phyloP scores from a whole-genome alignment of 2,797 vertebrate genomes.

The Acanthis flammea region DNA sequence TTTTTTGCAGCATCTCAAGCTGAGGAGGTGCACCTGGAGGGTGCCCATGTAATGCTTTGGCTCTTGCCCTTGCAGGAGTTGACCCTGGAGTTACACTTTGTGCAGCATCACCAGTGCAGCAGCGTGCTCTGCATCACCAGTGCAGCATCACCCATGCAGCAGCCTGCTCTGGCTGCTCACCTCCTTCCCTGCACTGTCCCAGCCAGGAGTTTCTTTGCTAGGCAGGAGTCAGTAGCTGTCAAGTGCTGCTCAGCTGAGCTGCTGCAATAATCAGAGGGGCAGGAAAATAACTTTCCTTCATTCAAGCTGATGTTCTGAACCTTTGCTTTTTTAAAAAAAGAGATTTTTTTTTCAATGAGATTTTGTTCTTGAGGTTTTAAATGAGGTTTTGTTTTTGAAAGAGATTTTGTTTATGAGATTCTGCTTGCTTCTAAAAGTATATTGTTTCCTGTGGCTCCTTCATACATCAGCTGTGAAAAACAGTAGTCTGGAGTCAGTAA shows the following conservation, averaged over 20 bases:
- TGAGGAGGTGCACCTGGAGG: neutral
- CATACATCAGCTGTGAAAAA: neutral
- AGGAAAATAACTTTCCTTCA: neutral
- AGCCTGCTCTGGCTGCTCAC: neutral
- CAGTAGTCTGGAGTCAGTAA: neutral
- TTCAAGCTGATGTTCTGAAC: neutral
- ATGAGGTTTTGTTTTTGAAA: too few relatives aligned
- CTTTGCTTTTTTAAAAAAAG: neutral
- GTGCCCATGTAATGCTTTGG: neutral
- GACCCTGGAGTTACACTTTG: neutral
- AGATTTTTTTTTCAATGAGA: too few relatives aligned
- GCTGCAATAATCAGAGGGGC: neutral
- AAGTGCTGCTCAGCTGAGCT: neutral
- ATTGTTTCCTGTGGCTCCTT: neutral
- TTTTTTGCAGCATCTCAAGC: neutral
- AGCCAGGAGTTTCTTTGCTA: neutral
- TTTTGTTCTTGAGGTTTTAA: too few relatives aligned
- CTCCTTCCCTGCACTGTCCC: neutral
- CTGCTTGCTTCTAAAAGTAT: neutral
- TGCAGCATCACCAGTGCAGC: neutral
- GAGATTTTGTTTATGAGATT: neutral
- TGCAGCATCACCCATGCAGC: neutral
- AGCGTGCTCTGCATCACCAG: too few relatives aligned
- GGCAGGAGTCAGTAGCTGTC: neutral
- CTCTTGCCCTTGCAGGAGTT: neutral